Base-by-base conservation (phyloP, 2,797 vertebrate genomes). In the Enteromius afrohamiltoni region DNA sequence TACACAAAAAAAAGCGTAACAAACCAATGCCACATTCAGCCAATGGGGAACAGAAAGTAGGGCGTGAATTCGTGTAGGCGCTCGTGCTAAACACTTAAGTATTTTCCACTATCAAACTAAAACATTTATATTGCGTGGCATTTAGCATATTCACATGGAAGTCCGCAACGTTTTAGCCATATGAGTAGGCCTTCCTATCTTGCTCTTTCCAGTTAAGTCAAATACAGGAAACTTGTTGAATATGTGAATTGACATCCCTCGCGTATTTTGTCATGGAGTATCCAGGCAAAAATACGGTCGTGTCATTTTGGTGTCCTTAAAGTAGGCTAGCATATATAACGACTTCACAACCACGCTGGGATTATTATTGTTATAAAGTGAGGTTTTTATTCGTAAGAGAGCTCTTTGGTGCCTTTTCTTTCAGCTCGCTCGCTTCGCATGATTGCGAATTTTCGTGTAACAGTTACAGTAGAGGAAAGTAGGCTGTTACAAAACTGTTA, bases 41-140 rank as follows among this genome's bases (percentile, higher is more conserved):
- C 31, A 17, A 51, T 76, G 23, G 73, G 81, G 81, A 83, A 83
- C 62, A 83, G 81, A 83, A 77, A 83, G 62, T 68, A 77, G 81
- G 81, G 71, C 64, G 73, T 77, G 62, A 68, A 31, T 74, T 74
- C 60, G 17, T 17, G 40, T 17, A 62, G 40, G 58, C 42, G 40
- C 58, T 21, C 16, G 60, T 82, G 69, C 58, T 49, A 51, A 47
- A 65, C 14, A 65, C 29, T 64, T 19, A 55, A 42, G 21, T 29
- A 34, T 58, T 75, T 42, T 58, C 19, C 47, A 42, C 9, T 40
- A 14, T 11, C 31, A 51, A 37, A 53, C 58, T 26, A 82, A 65
- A 51, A 37, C 34, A 42, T 31, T 21, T n/a, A 74, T 13, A 26
- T 60, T 26, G 64, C 55, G 42, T n/a, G 55, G 23, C 40, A 49